Conservation (phyloP, 2,113 vertebrate genomes). For the Heloderma charlesbogerti region DNA sequence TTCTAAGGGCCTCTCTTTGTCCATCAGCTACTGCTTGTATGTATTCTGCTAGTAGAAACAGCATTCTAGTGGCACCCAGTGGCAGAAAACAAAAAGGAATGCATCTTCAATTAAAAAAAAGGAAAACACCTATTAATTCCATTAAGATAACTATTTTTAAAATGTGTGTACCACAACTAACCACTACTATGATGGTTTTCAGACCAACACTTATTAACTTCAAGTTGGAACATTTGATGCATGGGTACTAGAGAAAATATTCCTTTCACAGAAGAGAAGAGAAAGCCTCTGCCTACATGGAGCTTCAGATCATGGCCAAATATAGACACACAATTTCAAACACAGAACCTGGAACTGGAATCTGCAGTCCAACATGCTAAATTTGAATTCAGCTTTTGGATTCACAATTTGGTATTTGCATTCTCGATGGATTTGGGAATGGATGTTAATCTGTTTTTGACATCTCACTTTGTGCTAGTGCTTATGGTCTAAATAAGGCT, state of each 20-base stretch:
- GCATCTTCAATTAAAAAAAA: neutral
- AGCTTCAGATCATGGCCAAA: neutral
- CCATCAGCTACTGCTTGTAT: neutral
- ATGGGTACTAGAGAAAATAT: neutral
- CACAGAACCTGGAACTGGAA: neutral
- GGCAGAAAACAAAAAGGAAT: neutral
- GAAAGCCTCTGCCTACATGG: neutral
- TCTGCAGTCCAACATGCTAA: neutral
- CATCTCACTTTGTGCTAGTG: neutral
- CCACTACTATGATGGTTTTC: neutral
- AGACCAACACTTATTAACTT: neutral
- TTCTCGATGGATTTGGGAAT: neutral
- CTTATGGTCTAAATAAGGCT: neutral
- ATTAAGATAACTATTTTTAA: neutral
- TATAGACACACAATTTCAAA: neutral
- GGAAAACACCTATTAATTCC: neutral
- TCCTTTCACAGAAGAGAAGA: neutral
- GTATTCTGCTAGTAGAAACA: neutral
- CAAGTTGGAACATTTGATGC: neutral
- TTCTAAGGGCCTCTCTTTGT: neutral
- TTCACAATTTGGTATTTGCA: neutral
- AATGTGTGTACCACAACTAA: neutral
- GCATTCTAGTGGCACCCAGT: slow-evolving; percentile 27
- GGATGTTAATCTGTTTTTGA: neutral
- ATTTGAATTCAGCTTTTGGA: neutral